Evolutionary conservation across 2,113 vertebrate species (phyloP).

Genomic region (Cyprinodon tularosa): DNA sequence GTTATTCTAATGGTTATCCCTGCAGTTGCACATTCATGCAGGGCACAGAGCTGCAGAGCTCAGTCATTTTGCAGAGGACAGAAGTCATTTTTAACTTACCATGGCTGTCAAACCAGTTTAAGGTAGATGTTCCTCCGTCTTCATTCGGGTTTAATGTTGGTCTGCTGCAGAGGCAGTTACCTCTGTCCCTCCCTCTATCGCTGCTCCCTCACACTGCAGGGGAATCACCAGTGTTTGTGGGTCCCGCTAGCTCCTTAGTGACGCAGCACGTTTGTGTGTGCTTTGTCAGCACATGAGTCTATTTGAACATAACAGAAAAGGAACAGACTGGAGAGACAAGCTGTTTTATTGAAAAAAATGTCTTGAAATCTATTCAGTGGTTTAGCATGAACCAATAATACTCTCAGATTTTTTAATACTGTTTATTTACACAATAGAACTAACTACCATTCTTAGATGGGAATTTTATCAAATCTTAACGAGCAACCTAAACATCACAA

Average conservation of each 20-base stretch:
- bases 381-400: neutral
- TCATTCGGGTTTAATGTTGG: slow-evolving; percentile 48
- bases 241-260: slow-evolving; percentile 63
- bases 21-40: slow-evolving; percentile 34
- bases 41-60: slow-evolving; percentile 39
- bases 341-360: neutral
- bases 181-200: slow-evolving; percentile 46
- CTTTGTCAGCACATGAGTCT: slow-evolving; percentile 1
- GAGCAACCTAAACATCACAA: neutral
- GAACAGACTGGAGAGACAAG: neutral
- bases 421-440: neutral
- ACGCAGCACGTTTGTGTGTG: slow-evolving; percentile 57
- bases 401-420: neutral
- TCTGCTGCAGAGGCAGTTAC: slow-evolving; percentile 52
- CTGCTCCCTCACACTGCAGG: slow-evolving; percentile 70
- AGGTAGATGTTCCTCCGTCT: slow-evolving; percentile 54
- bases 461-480: neutral
- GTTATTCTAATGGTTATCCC: slow-evolving; percentile 47
- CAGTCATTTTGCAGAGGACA: slow-evolving; percentile 32
- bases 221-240: slow-evolving; percentile 54
- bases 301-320: neutral
- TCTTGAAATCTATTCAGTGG: neutral
- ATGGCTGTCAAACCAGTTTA: slow-evolving; percentile 53
- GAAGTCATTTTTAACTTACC: slow-evolving; percentile 67
- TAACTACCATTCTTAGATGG: neutral